phyloP scores from a whole-genome alignment of 2,113 vertebrate genomes.

The Tringa solitaria region DNA sequence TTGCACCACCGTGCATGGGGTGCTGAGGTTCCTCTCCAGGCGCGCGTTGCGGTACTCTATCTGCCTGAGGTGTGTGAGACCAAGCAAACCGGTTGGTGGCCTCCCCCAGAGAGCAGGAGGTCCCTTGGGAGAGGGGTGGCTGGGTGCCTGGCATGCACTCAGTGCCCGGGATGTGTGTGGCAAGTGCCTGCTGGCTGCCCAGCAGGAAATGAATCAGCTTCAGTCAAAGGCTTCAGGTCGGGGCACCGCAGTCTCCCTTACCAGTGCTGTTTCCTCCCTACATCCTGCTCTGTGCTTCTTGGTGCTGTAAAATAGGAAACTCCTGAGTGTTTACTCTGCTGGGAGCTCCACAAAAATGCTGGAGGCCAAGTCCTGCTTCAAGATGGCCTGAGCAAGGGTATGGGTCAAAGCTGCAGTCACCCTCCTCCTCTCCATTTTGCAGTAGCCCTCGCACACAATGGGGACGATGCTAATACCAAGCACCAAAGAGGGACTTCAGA shows the following conservation, averaged over 20 bases:
- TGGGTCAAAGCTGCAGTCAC: neutral
- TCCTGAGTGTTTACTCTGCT: neutral
- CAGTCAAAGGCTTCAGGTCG: neutral
- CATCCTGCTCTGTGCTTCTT: neutral
- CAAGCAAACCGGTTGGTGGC: neutral
- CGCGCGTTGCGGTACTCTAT: neutral
- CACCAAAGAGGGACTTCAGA: neutral
- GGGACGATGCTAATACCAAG: neutral
- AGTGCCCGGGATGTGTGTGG: neutral
- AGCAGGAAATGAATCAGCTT: neutral
- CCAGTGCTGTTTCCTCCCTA: neutral
- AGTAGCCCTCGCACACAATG: fast-evolving
- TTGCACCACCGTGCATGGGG: fast-evolving
- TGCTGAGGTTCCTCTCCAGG: fast-evolving
- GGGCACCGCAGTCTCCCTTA: neutral
- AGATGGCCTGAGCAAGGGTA: neutral
- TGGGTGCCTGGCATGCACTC: neutral
- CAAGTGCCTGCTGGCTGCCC: neutral
- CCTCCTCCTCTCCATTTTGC: neutral
- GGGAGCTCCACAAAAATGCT: neutral
- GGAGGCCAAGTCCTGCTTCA: neutral
- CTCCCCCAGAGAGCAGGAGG: neutral
- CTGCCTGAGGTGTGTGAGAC: neutral
- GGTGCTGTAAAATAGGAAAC: neutral
- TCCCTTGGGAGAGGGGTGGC: neutral